These are phyloP conservation scores for Cygnus atratus DNA, from an alignment of 2,113 vertebrate genomes.

Conservation along the genomic window DNA sequence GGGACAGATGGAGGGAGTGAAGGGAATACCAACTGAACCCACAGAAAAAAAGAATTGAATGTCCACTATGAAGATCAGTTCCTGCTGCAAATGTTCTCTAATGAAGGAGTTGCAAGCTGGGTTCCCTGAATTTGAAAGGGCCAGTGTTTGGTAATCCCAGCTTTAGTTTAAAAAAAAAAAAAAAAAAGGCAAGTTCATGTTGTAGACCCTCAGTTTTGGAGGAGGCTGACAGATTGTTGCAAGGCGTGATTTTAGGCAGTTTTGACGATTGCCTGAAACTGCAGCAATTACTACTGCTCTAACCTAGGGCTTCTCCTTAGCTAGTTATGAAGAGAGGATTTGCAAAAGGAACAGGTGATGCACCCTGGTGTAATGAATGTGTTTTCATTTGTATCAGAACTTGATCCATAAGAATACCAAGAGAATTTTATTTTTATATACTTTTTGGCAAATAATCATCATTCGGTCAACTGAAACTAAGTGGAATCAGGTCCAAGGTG, in stretches of 20 bases:
- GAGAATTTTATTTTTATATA: neutral
- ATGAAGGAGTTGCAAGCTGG: neutral
- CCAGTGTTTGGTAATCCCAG: neutral
- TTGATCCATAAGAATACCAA: neutral
- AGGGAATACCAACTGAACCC: neutral
- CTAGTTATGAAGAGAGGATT: neutral
- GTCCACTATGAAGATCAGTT: neutral
- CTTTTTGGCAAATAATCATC: neutral
- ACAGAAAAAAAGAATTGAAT: neutral
- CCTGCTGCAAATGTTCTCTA: neutral
- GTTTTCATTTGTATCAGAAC: neutral
- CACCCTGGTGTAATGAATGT: neutral
- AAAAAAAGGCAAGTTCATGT: neutral
- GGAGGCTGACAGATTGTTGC: neutral
- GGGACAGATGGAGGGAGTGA: neutral
- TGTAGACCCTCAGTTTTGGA: neutral
- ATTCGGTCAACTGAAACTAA: neutral
- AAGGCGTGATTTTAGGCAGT: neutral
- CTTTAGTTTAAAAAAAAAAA: neutral
- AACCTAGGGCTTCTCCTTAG: neutral
- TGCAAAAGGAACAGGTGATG: neutral
- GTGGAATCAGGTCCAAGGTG: neutral
- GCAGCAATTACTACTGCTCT: neutral
- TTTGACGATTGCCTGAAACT: neutral
- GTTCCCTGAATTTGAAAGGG: neutral